Evolutionary conservation across 2,113 vertebrate species (phyloP), one percentile per base, ranked within the genome.

Genomic region (Lasiurus cinereus): DNA sequence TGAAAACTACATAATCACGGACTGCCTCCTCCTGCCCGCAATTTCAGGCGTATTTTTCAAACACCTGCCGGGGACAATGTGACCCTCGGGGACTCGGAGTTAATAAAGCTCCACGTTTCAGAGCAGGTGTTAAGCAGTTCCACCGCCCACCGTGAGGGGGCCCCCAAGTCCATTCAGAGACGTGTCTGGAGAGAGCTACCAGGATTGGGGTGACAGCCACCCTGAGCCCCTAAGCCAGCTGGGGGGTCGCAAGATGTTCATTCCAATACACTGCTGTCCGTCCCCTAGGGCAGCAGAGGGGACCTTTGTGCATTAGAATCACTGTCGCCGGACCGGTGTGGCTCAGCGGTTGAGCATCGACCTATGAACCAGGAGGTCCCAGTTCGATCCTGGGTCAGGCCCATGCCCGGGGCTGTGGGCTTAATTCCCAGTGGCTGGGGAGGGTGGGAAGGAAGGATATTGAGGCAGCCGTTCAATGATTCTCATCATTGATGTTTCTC

Each of bases 141-240:
- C 76, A 52, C 3, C 18, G 6, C 10, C 11, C 14, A 10, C 67
- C 43, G n/a, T 18, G 43, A 82, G 36, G 6, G 2, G 33, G 33
- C 39, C 3, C 4, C 1, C 5, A 52, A n/a, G 27, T 88, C 2
- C 16, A 15, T 0, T n/a, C 50, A 6, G 27, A 67, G 16, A 56
- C 8, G 50, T 15, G 0, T 6, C 3, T 52, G 43, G 33, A 73
- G 9, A 78, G 24, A 79, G 22, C 11, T 2, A 1, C 27, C 36
- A 24, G 0, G 36, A 33, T 15, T 27, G 6, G 27, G 29, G 0
- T 0, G 16, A 54, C 27, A 0, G 15, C 39, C 73, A 1, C 54
- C 16, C 0, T 0, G 1, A 18, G 27, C 12, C 50, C n/a, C 22
- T 48, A 9, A 36, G 27, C 19, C 8, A 19, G 6, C 13, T 6